These are phyloP conservation scores for Drosophila testacea DNA, from an alignment of 2,888 invertebrate species.

Conservation along the genomic window DNA sequence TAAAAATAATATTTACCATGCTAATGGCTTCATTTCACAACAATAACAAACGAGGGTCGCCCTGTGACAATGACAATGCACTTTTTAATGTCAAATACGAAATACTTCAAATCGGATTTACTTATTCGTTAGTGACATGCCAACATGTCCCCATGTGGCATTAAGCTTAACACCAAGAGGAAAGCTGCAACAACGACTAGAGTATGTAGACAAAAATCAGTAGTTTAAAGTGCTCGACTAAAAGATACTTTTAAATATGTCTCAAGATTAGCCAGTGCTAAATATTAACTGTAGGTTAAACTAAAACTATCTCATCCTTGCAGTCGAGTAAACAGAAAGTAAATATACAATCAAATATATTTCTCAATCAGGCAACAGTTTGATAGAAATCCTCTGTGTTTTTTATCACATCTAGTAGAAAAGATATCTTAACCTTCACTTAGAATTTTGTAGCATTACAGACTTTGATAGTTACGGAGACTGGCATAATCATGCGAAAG, in stretches of 20 bases:
- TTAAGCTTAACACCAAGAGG: constrained; percentile 53
- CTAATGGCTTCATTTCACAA: constrained; percentile 75
- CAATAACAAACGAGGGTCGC: constrained; percentile 12
- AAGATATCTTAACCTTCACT: too few relatives aligned
- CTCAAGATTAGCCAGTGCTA: not conserved
- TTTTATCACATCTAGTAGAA: too few relatives aligned
- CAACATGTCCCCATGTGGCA: constrained; percentile 45
- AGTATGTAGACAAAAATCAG: not conserved
- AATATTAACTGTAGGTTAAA: not conserved
- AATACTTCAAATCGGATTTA: constrained; percentile 55
- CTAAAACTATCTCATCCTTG: not conserved
- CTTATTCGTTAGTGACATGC: constrained; percentile 40
- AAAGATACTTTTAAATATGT: not conserved
- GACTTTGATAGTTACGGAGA: too few relatives aligned
- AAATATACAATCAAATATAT: too few relatives aligned
- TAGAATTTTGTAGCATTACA: too few relatives aligned
- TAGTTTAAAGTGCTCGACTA: not conserved
- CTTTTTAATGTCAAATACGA: constrained; percentile 47
- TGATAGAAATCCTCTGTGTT: too few relatives aligned
- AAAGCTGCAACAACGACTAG: constrained; percentile 25
- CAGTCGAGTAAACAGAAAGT: too few relatives aligned
- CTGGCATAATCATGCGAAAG: too few relatives aligned
- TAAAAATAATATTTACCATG: constrained; percentile 76
- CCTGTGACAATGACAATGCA: constrained; percentile 47
- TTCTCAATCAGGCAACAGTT: too few relatives aligned